Conservation (phyloP, 2,113 vertebrate species). For the Helogale parvula region DNA sequence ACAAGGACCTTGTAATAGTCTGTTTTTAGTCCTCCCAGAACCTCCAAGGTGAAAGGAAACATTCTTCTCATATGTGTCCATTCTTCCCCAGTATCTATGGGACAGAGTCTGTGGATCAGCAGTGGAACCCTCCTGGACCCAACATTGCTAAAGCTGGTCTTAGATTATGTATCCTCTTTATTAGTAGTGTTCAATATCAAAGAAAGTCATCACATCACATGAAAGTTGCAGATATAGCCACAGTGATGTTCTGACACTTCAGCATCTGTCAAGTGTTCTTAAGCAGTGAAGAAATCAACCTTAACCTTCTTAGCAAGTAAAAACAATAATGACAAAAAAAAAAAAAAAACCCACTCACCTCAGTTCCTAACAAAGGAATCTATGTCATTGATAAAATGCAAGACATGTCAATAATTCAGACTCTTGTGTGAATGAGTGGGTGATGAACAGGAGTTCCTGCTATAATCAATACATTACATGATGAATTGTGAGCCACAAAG, state of each 20-base stretch:
- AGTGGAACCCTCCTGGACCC: background rate
- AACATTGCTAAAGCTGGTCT: background rate
- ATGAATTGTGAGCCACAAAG: background rate
- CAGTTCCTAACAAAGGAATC: background rate
- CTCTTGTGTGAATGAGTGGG: background rate
- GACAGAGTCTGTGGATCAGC: background rate
- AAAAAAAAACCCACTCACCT: background rate
- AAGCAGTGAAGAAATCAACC: background rate
- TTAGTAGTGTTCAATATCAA: background rate
- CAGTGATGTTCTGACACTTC: background rate
- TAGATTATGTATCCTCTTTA: background rate
- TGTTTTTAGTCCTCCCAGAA: background rate
- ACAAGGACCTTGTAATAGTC: background rate
- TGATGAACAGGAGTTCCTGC: background rate
- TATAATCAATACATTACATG: background rate
- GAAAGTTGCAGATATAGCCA: background rate
- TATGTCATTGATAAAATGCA: background rate
- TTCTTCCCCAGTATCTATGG: background rate
- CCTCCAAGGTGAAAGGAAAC: background rate
- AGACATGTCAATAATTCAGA: background rate
- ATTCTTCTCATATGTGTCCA: background rate
- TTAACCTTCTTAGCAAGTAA: background rate
- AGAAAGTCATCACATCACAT: background rate
- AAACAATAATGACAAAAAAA: background rate
- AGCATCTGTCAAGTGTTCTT: background rate